phyloP scores from a whole-genome alignment of 2,888 invertebrate genomes.

The Pristionchus entomophagus region DNA sequence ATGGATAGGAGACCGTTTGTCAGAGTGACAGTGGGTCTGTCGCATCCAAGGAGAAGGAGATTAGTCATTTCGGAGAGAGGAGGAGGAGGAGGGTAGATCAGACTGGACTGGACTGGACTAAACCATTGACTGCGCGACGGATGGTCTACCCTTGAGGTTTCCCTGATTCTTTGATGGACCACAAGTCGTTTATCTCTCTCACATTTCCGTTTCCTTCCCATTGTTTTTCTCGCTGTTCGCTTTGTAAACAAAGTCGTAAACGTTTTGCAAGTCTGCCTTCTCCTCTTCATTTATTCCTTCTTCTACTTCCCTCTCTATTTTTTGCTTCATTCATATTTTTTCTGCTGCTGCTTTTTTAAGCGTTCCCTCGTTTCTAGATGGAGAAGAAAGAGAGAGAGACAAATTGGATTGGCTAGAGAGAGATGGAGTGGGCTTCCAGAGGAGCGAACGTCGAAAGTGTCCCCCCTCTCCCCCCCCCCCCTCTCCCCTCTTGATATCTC shows the following conservation, averaged over 20 bases:
- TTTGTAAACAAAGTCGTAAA: no score
- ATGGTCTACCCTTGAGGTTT: no score
- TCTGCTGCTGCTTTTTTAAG: constrained; percentile 3
- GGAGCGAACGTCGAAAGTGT: background rate
- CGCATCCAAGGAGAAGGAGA: background rate
- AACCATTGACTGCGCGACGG: no score
- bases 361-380: constrained; percentile 7
- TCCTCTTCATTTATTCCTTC: background rate
- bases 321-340: background rate
- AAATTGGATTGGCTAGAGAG: constrained; percentile 1
- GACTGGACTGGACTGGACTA: no score
- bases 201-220: no score
- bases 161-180: no score
- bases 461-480: background rate
- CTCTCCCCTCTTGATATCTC: background rate
- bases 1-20: background rate
- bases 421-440: background rate
- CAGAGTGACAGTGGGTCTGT: constrained; percentile 6
- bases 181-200: no score
- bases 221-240: background rate
- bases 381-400: constrained; percentile 7
- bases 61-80: constrained; percentile 29
- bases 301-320: background rate
- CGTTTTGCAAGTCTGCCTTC: background rate
- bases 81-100: background rate